phyloP scores from a whole-genome alignment of 2,113 vertebrate species.

The Ceyx margarethae region DNA sequence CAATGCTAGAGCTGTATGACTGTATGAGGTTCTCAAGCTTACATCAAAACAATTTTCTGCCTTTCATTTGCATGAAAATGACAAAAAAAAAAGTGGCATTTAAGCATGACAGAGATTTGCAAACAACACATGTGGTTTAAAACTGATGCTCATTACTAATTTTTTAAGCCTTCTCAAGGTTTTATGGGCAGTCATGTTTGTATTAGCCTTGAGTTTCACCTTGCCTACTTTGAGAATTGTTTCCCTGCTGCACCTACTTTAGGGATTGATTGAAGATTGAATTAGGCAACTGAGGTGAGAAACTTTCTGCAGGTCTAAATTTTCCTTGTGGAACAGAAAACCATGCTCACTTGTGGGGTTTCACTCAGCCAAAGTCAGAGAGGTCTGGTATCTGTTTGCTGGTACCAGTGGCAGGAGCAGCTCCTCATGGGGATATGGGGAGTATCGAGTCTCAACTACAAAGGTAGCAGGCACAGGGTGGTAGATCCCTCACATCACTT shows the following conservation, averaged over 20 bases:
- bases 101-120: not conserved
- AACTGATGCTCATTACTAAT: not conserved
- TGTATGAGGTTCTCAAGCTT: not conserved
- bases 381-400: not conserved
- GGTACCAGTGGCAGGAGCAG: not conserved
- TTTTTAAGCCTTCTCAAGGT: not conserved
- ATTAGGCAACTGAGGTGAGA: not conserved
- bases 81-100: not conserved
- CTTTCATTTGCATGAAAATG: not conserved
- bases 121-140: not conserved
- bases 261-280: not conserved
- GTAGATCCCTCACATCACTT: not conserved
- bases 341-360: not conserved
- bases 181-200: not conserved
- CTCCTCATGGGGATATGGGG: accelerated
- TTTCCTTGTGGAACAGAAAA: not conserved
- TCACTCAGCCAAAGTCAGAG: not conserved
- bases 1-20: not conserved
- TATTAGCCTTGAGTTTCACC: not conserved
- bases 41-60: not conserved
- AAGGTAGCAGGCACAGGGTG: not conserved
- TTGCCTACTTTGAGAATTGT: not conserved
- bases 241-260: not conserved
- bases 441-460: not conserved
- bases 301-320: not conserved